A percentile compares a stretch with the other conserved stretches of the same genome.
These are phyloP conservation scores for Marronus borbonicus DNA, from an alignment of 2,888 invertebrate species.

Conservation along the genomic window DNA sequence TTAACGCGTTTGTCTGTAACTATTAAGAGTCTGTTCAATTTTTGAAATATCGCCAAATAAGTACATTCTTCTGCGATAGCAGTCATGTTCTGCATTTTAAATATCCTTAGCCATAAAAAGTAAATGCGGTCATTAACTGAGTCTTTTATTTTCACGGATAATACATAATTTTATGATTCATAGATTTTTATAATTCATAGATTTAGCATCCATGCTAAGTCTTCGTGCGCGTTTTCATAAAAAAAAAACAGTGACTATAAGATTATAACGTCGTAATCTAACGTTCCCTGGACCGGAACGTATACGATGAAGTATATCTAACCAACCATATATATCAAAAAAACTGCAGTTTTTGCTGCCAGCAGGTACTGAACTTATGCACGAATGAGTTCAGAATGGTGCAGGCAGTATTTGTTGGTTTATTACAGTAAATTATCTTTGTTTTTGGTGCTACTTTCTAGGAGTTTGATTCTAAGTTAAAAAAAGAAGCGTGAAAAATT, in stretches of 20 bases:
- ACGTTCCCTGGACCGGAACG: slow-evolving; percentile 56
- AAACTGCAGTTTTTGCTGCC: slow-evolving; percentile 33
- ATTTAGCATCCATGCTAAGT: too few species aligned
- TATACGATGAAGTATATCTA: slow-evolving; percentile 44
- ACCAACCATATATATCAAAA: slow-evolving; percentile 30
- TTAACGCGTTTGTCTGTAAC: too few species aligned
- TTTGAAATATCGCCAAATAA: too few species aligned
- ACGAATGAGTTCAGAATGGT: slow-evolving; percentile 39
- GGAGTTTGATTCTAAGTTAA: background rate
- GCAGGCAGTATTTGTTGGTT: slow-evolving; percentile 24
- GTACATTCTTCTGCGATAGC: too few species aligned
- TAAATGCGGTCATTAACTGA: too few species aligned
- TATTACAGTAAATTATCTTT: slow-evolving; percentile 45
- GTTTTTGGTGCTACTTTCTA: slow-evolving; percentile 32
- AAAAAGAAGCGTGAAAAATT: slow-evolving; percentile 28
- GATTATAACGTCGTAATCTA: slow-evolving; percentile 56
- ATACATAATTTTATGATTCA: too few species aligned
- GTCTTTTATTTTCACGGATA: too few species aligned
- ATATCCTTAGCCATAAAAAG: too few species aligned
- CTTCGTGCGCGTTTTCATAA: too few species aligned
- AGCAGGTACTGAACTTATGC: slow-evolving; percentile 41
- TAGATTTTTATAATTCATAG: too few species aligned
- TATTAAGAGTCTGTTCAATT: too few species aligned
- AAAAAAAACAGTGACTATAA: slow-evolving; percentile 52
- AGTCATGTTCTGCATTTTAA: too few species aligned